These are phyloP conservation scores for Axis porcinus DNA, from an alignment of 2,113 vertebrate genomes.

Conservation along the genomic window DNA sequence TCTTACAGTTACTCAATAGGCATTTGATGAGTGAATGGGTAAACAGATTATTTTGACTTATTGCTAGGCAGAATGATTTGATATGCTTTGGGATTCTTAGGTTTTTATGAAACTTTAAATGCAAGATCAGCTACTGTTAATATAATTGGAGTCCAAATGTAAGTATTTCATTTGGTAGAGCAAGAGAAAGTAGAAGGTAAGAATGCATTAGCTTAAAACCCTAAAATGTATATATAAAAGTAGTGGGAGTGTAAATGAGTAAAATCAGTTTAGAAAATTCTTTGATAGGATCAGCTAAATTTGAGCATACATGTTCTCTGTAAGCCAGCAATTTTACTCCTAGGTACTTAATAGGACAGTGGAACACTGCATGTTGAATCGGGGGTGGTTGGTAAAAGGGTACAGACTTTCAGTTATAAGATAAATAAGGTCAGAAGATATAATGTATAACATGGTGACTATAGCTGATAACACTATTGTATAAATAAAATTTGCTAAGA, in stretches of 20 bases:
- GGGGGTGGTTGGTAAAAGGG: background rate
- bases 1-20: background rate
- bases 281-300: background rate
- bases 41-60: background rate
- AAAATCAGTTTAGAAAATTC: background rate
- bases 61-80: background rate
- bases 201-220: background rate
- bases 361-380: no score
- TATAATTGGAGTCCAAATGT: background rate
- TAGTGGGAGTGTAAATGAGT: background rate
- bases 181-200: background rate
- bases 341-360: background rate
- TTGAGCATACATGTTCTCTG: background rate
- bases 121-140: background rate
- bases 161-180: background rate
- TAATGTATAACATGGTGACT: background rate
- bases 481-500: background rate
- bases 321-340: background rate
- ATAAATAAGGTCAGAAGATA: background rate
- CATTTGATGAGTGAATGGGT: background rate
- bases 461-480: background rate
- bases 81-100: background rate
- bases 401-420: background rate
- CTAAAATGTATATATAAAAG: background rate
- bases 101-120: slow-evolving; percentile 5